Evolutionary conservation across 2,888 invertebrate genomes (phyloP).

Genomic region (Scaptomyza caliginosa): DNA sequence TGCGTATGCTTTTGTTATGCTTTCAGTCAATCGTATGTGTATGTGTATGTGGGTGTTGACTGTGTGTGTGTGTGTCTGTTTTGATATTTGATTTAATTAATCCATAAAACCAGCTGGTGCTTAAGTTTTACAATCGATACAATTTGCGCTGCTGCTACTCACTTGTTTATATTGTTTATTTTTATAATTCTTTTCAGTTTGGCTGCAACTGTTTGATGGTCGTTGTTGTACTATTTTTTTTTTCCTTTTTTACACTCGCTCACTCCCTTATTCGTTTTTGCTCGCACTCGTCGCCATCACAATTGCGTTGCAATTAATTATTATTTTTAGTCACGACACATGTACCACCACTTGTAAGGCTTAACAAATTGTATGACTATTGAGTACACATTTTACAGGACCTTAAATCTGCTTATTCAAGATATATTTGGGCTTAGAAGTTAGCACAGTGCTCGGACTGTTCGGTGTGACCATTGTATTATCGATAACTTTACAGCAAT

Average conservation of each 20-base stretch:
- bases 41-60: constrained; percentile 10
- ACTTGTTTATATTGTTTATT: constrained; percentile 33
- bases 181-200: constrained; percentile 29
- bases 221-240: constrained; percentile 16
- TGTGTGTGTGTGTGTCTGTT: constrained; percentile 7
- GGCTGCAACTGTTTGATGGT: constrained; percentile 31
- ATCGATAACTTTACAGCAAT: constrained; percentile 15
- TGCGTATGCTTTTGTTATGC: constrained; percentile 62
- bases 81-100: constrained; percentile 33
- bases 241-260: constrained; percentile 52
- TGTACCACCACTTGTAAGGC: constrained; percentile 6
- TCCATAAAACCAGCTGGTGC: constrained; percentile 57
- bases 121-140: constrained; percentile 13
- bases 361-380: constrained; percentile 1
- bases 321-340: constrained; percentile 18
- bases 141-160: constrained; percentile 27
- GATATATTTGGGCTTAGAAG: constrained; percentile 40
- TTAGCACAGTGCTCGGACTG: constrained; percentile 27
- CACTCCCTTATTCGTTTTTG: constrained; percentile 37
- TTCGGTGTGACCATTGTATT: constrained; percentile 30
- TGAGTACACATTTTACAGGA: constrained; percentile 35
- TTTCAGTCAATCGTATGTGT: constrained; percentile 23
- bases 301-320: constrained; percentile 66
- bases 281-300: constrained; percentile 62
- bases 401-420: constrained; percentile 33